Evolutionary conservation across 2,797 vertebrate genomes (phyloP), one percentile per base, ranked within the genome.

Genomic region (Smutsia temminckii): DNA sequence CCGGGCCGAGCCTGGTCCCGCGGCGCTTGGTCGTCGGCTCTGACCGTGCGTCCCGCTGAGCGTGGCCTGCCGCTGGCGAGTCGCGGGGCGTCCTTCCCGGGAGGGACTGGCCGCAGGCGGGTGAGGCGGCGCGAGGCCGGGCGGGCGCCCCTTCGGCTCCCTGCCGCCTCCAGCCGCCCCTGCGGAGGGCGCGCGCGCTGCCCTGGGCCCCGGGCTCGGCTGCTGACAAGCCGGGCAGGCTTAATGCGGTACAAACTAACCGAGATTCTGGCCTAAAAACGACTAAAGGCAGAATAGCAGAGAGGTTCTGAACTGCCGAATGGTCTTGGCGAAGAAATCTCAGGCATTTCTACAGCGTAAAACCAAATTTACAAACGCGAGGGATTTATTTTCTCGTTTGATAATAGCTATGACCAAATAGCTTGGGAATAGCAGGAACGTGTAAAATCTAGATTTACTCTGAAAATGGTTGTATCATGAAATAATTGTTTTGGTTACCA

Each of bases 11-110:
- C 6, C 72, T 69, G 14, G 63, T 75, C 78, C 97, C 97, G 97
- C 97, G 95, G 93, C 97, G 96, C 97, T 98, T 97, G 98, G 97
- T 98, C 98, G 98, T 98, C 97, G 97, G 96, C 96, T 97, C 97
- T 97, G 97, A 97, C 97, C 97, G 97, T 98, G 97, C 97, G 97
- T 98, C 97, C 98, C 95, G 94, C 96, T 98, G 98, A 98, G 97
- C 97, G 98, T 98, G 96, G 97, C 98, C 96, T 97, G 95, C 97
- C 97, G 97, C 95, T 85, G 95, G 93, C 91, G 96, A 96, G 97
- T 98, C 96, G 83, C 79, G 89, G 79, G 97, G 93, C 98, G 97
- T 97, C 97, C 97, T 97, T 98, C 98, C 94, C 97, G 97, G 95
- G 94, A 97, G 91, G 97, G 59, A 96, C 96, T 12, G 46, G 11